A percentile compares a stretch with the other conserved stretches of the same genome.
phyloP scores from a whole-genome alignment of 2,113 vertebrate genomes.

The Charina bottae region DNA sequence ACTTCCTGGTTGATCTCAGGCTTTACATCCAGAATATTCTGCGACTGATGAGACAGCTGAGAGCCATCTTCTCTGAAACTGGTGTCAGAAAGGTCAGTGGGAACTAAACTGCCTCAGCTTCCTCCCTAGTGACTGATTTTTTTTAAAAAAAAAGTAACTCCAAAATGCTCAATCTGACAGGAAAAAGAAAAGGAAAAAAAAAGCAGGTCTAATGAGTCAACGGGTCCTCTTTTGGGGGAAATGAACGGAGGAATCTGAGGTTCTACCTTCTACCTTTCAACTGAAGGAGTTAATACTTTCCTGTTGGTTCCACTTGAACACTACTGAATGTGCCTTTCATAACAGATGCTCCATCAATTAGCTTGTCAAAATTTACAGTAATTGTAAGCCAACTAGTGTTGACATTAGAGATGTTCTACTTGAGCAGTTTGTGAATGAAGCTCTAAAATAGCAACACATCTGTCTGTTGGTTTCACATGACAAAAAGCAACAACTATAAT shows the following conservation, averaged over 20 bases:
- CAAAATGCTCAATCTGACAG: not conserved
- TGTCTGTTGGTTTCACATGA: not conserved
- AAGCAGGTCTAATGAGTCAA: not conserved
- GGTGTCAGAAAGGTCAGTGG: no score
- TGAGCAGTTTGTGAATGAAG: not conserved
- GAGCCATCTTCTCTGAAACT: no score
- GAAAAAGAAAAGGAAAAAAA: not conserved
- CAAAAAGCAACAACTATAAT: not conserved
- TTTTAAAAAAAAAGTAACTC: not conserved
- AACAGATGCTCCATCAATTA: not conserved
- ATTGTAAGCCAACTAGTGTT: not conserved
- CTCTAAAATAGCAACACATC: not conserved
- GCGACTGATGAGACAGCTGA: not conserved
- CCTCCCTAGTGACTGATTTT: not conserved
- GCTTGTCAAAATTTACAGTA: not conserved
- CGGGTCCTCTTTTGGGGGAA: not conserved
- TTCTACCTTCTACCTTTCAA: not conserved
- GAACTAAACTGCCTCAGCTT: no score
- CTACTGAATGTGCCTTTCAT: not conserved
- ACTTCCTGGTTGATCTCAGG: not conserved
- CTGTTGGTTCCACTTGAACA: not conserved
- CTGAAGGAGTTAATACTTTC: not conserved
- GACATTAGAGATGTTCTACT: not conserved
- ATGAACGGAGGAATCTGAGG: not conserved
- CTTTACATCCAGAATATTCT: not conserved